Base-by-base conservation (phyloP, 2,888 invertebrate genomes). In the Drosophila prolongata region DNA sequence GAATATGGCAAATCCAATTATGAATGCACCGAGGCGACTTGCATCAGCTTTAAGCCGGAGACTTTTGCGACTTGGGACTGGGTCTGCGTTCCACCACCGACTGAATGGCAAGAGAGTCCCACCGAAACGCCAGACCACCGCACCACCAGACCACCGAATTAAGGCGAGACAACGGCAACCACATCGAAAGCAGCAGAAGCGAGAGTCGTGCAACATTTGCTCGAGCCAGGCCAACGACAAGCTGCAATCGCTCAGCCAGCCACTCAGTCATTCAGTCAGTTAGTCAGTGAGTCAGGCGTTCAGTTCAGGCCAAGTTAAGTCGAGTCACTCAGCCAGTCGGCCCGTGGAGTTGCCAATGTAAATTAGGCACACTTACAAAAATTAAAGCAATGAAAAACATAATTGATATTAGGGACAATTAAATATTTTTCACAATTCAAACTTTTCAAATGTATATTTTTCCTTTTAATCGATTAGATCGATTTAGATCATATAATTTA, bases 1-100 rank as follows among this genome's bases (percentile, higher is more conserved):
- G 69, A 76, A 76, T 68, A 67, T 58, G 53, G 68, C 67, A 80
- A 88, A 88, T 90, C 89, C 89, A 88, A 88, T 88, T 88, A 88
- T 78, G 86, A 58, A 52, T 73, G 65, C 74, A 65, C 16, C 35
- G 56, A 47, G 47, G 47, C 47, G 49, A 35, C 49, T 35, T 52
- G 34, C 42, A 55, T 30, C 66, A 54, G 60, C 53, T 64, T 47
- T 27, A 24, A 44, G 70, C 57, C 47, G 37, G 40, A 71, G 42
- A 65, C 56, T 49, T 14, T 14, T 70, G 74, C 56, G 76, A 72
- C 87, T 72, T 87, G 76, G 66, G 78, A 72, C 87, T 74, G 87
- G 65, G 69, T 80, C 70, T 86, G 62, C 62, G 62, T 64, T 64
- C 62, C 78, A 73, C 70, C 78, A 68, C 67, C 80, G 87, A 84